Conservation (phyloP, 2,113 vertebrate species). For the Xyrauchen texanus region DNA sequence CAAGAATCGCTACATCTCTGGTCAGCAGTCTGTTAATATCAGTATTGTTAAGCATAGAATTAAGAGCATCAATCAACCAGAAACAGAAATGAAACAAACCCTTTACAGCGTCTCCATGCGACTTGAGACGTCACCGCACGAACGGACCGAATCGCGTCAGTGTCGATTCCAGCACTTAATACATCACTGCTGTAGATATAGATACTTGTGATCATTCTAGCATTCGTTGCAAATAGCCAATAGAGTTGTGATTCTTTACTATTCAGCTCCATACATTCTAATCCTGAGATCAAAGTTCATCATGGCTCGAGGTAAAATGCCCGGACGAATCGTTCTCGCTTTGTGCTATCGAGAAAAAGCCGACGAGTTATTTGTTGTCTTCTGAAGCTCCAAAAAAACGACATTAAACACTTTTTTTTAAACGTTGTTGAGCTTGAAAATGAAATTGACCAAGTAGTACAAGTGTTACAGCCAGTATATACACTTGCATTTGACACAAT, state of each 20-base stretch:
- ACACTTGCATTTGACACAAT: slow-evolving; percentile 54
- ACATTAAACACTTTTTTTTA: slow-evolving; percentile 27
- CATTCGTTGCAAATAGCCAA: background rate
- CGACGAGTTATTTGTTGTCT: slow-evolving; percentile 30
- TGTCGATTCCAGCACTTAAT: background rate
- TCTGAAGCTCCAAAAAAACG: slow-evolving; percentile 34
- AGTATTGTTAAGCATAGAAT: slow-evolving; percentile 69
- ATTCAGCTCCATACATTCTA: slow-evolving; percentile 23
- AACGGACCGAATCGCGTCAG: slow-evolving; percentile 23
- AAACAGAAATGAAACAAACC: slow-evolving; percentile 40
- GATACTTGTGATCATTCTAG: background rate
- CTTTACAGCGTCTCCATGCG: slow-evolving; percentile 46
- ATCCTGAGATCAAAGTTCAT: slow-evolving; percentile 52
- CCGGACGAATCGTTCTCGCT: slow-evolving; percentile 1
- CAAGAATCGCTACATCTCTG: slow-evolving; percentile 53
- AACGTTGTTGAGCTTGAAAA: background rate
- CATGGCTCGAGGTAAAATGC: slow-evolving; percentile 34
- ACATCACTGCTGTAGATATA: slow-evolving; percentile 4
- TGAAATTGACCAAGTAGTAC: background rate
- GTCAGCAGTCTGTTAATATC: slow-evolving; percentile 70
- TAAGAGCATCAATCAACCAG: slow-evolving; percentile 56
- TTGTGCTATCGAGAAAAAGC: slow-evolving; percentile 37
- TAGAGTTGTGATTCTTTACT: slow-evolving; percentile 12
- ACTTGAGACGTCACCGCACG: slow-evolving; percentile 46
- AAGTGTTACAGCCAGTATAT: slow-evolving; percentile 36